A percentile compares a stretch with the other conserved stretches of the same genome.
phyloP scores from a whole-genome alignment of 2,888 invertebrate species.

The Hypercompe scribonia region DNA sequence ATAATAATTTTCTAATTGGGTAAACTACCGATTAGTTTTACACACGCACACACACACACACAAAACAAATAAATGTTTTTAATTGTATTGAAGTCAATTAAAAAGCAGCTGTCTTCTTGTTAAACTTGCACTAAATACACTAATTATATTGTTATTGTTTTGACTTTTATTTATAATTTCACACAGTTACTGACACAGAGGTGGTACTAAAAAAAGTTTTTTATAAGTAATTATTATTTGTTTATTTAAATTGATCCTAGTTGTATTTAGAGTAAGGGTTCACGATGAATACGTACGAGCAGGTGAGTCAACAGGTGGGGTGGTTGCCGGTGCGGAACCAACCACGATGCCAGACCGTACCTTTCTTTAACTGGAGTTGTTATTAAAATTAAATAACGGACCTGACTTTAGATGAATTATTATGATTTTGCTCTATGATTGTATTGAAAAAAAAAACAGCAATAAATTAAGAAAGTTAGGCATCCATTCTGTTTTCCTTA shows the following conservation, averaged over 20 bases:
- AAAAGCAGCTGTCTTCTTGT: neutral
- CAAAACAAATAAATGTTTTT: neutral
- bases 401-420: neutral
- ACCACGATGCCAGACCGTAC: conserved; percentile 52
- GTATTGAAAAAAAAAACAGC: neutral
- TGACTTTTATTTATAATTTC: neutral
- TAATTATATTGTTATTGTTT: neutral
- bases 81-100: neutral
- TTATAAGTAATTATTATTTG: neutral
- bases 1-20: neutral
- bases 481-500: neutral
- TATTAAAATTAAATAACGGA: conserved; percentile 21
- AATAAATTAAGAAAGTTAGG: neutral
- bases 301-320: conserved; percentile 86
- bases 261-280: conserved; percentile 43
- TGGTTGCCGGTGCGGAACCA: conserved; percentile 76
- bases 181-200: neutral
- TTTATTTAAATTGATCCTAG: conserved; percentile 16
- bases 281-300: conserved; percentile 61
- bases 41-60: too few species aligned
- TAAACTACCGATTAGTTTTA: neutral
- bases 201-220: neutral
- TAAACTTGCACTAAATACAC: neutral
- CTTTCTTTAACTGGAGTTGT: conserved; percentile 43
- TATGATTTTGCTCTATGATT: conserved; percentile 3